These are phyloP conservation scores for Erythrocebus patas DNA, from an alignment of 2,113 vertebrate species.

Conservation along the genomic window DNA sequence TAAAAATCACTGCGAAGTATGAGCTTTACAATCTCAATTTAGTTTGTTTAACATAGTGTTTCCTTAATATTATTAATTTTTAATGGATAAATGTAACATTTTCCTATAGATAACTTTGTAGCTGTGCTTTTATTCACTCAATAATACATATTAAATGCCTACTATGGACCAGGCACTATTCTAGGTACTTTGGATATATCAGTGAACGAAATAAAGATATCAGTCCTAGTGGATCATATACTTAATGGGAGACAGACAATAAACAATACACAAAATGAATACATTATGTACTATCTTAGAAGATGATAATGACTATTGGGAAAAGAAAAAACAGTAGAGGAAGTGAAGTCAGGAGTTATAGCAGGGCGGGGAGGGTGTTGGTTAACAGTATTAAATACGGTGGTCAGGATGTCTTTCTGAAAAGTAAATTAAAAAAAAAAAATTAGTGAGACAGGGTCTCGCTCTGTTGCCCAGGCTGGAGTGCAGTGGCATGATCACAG, in stretches of 20 bases:
- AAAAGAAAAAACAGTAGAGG: not conserved
- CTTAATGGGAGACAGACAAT: not conserved
- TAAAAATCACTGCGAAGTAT: not conserved
- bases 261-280: not conserved
- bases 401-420: not conserved
- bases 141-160: not conserved
- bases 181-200: not conserved
- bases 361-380: accelerated
- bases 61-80: not conserved
- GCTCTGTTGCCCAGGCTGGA: no score
- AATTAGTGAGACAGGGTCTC: no score
- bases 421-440: not conserved
- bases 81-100: not conserved
- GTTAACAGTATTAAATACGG: not conserved
- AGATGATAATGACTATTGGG: not conserved
- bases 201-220: not conserved
- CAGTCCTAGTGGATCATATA: not conserved
- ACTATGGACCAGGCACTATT: not conserved
- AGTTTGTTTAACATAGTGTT: not conserved
- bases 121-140: not conserved
- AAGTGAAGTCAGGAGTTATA: not conserved
- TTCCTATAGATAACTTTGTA: not conserved
- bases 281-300: not conserved
- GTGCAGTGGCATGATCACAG: no score
- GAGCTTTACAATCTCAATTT: not conserved